A percentile compares a stretch with the other conserved stretches of the same genome.
phyloP scores from a whole-genome alignment of 2,888 invertebrate species.

The Caenorhabditis imperialis region DNA sequence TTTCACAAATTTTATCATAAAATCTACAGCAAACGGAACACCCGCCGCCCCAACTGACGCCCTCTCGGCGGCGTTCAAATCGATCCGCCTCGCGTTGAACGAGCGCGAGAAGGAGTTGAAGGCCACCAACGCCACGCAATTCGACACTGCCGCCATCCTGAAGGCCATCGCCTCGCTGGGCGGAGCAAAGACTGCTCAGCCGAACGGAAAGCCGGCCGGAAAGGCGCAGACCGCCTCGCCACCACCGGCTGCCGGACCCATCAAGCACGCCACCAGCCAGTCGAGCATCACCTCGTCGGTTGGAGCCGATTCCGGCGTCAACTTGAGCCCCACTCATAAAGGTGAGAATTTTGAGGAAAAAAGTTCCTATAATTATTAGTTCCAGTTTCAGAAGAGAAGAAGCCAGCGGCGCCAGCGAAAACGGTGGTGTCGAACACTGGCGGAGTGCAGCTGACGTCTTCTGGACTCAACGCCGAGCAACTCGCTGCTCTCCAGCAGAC shows the following conservation, averaged over 20 bases:
- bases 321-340: slow-evolving; percentile 68
- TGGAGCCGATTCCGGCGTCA: slow-evolving; percentile 73
- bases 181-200: slow-evolving; percentile 9
- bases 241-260: slow-evolving; percentile 51
- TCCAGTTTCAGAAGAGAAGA: slow-evolving; percentile 60
- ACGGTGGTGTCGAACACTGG: slow-evolving; percentile 61
- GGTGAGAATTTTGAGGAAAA: slow-evolving; percentile 39
- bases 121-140: slow-evolving; percentile 8
- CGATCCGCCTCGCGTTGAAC: slow-evolving; percentile 47
- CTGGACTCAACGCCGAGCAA: slow-evolving; percentile 72
- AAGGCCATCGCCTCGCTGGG: slow-evolving; percentile 41
- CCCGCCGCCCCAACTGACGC: slow-evolving; percentile 39
- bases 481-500: slow-evolving; percentile 71
- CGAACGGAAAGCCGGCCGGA: slow-evolving; percentile 41
- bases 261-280: slow-evolving; percentile 74
- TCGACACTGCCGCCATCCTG: slow-evolving; percentile 39
- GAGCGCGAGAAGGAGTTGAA: slow-evolving; percentile 66
- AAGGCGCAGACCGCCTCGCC: slow-evolving; percentile 32
- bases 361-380: neutral
- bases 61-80: slow-evolving; percentile 40
- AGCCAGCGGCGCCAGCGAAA: slow-evolving; percentile 19
- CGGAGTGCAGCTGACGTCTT: slow-evolving; percentile 72
- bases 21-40: slow-evolving; percentile 28
- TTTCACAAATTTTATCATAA: neutral
- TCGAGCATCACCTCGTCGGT: slow-evolving; percentile 72